Conservation (phyloP, 2,888 invertebrate species). For the Luffia ferchaultella region DNA sequence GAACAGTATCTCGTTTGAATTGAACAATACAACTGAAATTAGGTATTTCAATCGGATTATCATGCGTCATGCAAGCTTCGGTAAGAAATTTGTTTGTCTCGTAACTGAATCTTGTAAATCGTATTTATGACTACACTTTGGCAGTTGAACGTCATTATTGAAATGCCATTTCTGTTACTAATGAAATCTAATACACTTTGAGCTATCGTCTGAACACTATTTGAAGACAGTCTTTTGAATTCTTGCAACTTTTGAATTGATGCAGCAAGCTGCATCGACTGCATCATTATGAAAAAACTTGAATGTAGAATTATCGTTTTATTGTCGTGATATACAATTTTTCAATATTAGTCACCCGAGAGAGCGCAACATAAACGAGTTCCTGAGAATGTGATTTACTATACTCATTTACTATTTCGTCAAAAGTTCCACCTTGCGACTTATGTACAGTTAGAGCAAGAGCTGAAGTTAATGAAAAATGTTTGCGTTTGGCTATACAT, state of each 20-base stretch:
- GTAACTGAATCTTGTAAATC: conserved; percentile 14
- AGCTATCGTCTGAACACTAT: conserved; percentile 15
- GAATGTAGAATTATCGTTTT: conserved; percentile 7
- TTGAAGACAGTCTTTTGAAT: conserved; percentile 16
- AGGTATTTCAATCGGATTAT: conserved; percentile 18
- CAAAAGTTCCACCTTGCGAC: conserved; percentile 15
- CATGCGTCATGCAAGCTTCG: conserved; percentile 17
- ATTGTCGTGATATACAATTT: conserved; percentile 10
- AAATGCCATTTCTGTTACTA: conserved; percentile 15
- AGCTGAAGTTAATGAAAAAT: conserved; percentile 15
- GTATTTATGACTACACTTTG: conserved; percentile 15
- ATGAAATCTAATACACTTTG: conserved; percentile 15
- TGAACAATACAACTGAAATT: conserved; percentile 21
- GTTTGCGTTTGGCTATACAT: conserved; percentile 10
- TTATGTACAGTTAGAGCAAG: conserved; percentile 12
- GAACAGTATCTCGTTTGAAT: conserved; percentile 19
- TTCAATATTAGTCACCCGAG: conserved; percentile 14
- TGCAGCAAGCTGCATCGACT: conserved; percentile 8
- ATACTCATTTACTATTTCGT: conserved; percentile 13
- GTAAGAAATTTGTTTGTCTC: conserved; percentile 15
- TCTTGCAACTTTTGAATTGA: conserved; percentile 13
- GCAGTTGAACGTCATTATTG: conserved; percentile 14
- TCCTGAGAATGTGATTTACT: conserved; percentile 9
- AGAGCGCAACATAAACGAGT: conserved; percentile 14
- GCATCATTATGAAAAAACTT: conserved; percentile 9